Evolutionary conservation across 2,113 vertebrate genomes (phyloP).

Genomic region (Phrynocephalus versicolor): DNA sequence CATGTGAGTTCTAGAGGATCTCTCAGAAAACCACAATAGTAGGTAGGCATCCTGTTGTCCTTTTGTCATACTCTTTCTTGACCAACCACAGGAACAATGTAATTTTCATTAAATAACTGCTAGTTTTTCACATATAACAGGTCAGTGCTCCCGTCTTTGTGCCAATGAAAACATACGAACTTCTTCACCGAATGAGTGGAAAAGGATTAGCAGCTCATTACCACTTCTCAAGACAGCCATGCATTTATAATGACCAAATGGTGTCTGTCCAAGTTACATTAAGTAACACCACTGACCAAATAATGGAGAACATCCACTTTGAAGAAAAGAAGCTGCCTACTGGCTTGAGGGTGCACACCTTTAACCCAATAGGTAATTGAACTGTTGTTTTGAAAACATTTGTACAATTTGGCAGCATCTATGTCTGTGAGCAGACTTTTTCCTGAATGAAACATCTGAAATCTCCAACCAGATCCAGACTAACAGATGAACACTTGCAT

Average conservation of each 20-base stretch:
- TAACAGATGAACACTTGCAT: no score
- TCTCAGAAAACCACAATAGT: no score
- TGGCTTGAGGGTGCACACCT: constrained; percentile 83
- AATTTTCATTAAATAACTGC: constrained; percentile 37
- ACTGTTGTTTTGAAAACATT: background rate
- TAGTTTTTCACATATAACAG: constrained; percentile 66
- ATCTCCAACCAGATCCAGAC: no score
- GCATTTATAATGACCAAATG: constrained; percentile 85
- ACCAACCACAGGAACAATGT: background rate
- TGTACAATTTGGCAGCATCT: no score
- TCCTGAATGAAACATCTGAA: no score
- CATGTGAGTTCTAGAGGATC: no score
- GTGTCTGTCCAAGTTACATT: constrained; percentile 89
- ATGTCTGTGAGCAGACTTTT: no score
- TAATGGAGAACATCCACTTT: constrained; percentile 87
- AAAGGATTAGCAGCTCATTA: constrained; percentile 91
- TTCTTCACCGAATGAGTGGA: constrained; percentile 94
- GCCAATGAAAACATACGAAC: constrained; percentile 81
- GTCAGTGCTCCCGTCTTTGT: constrained; percentile 82
- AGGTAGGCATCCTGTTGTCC: background rate
- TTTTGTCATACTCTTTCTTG: background rate
- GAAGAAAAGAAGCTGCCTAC: constrained; percentile 77
- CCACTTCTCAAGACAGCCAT: constrained; percentile 87
- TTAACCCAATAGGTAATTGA: constrained; percentile 83
- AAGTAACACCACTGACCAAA: constrained; percentile 84